Base-by-base conservation (phyloP, 2,797 vertebrate genomes). In the Myiotriccus ornatus region DNA sequence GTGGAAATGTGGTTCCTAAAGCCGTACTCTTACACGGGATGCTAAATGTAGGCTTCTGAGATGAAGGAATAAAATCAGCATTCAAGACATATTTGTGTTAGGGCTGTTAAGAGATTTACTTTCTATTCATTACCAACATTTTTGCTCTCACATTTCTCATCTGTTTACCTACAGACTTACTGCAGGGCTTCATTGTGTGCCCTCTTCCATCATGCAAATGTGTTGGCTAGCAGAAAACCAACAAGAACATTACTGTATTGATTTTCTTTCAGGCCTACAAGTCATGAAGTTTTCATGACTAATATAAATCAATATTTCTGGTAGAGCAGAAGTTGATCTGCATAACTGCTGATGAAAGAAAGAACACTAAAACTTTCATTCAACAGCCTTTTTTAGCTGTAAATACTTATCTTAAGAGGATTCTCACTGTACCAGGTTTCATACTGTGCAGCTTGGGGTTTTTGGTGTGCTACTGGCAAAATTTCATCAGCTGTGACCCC, bases 321-420 rank as follows among this genome's bases (percentile, higher is more conserved):
- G 49, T 92, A 90, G 50, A 82, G 69, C 23, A 15, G 69, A 84
- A 85, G 78, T 77, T 84, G 89, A 95, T 95, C 88, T 97, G 71
- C 44, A 15, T 97, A 97, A 94, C 73, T 97, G 69, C 80, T 94
- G 88, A 74, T 90, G 88, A 93, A 89, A 87, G 75, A 84, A 43
- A 56, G 56, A 91, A 55, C 30, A 88, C 32, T 37, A 84, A 78
- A 68, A 71, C 63, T 87, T 94, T 59, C 34, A 39, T 75, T 78
- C 56, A 75, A 9, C 12, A 6, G 1, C 4, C 12, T 53, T 12
- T 35, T 18, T 75, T 70, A 64, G 55, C 62, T 84, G 37, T 63
- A 83, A 84, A 79, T 95, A 50, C 24, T 32, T 69, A n/a, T 37
- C 41, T 83, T 82, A 25, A 85, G 71, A 91, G 56, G 44, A 75